Evolutionary conservation across 2,113 vertebrate genomes (phyloP), one percentile per base, ranked within the genome.

Genomic region (Gavia stellata): DNA sequence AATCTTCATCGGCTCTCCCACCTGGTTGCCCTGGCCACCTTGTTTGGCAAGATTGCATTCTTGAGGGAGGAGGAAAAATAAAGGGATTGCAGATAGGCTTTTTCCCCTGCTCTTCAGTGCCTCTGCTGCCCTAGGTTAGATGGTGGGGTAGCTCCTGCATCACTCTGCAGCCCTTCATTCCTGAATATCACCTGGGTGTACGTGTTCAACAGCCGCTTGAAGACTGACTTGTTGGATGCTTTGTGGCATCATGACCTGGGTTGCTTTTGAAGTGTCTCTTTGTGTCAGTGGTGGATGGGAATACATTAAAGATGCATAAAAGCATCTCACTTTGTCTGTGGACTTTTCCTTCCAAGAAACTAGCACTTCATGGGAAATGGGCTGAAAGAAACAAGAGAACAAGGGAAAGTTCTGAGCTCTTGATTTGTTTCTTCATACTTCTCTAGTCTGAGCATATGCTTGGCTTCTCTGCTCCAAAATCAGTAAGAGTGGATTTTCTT

Each of bases 241-340:
- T 47, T 33, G 33, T 4, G 62, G 12, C 26, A 40, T 31, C 3
- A 0, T 73, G 56, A 0, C 34, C 24, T 61, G 66, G 12, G 4
- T 70, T 77, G 9, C 17, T 75, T 49, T 56, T n/a, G 28, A 67
- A 25, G 7, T 77, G 16, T 62, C 10, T 49, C 31, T 36, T 16
- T 45, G 14, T 81, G 50, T n/a, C 34, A 5, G 23, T 12, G 31
- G 24, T 65, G 58, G 62, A 19, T 33, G n/a, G 33, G 12, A 65
- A 67, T 14, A 17, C 36, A 23, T 49, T 47, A 21, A 56, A 55
- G 36, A 7, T 61, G 18, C 14, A 12, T 19, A 13, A 92, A 82
- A 84, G 2, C 44, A 18, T 88, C 13, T 1, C 34, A 6, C 25
- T 61, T 47, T 74, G 40, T 66, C 29, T 34, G 9, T 38, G 53